Conservation (phyloP, 2,888 invertebrate species). For the Agriopis aurantiaria region DNA sequence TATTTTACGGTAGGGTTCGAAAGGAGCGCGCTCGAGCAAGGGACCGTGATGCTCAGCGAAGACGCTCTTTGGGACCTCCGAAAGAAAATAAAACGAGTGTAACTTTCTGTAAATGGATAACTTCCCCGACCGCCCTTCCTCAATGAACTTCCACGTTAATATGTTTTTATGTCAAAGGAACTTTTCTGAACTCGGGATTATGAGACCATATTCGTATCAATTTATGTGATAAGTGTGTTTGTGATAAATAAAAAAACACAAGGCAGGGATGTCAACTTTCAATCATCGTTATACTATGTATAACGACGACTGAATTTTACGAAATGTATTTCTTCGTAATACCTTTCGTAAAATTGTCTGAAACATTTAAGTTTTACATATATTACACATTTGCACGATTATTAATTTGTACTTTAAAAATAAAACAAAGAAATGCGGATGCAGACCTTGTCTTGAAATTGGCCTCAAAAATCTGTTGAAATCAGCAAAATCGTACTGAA, state of each 20-base stretch:
- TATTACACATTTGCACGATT: too few species aligned
- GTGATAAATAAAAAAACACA: background rate
- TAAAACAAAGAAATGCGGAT: background rate
- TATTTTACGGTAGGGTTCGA: conserved; percentile 84
- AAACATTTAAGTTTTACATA: too few species aligned
- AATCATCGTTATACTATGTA: too few species aligned
- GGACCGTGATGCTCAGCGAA: conserved; percentile 73
- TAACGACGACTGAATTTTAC: too few species aligned
- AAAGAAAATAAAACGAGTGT: conserved; percentile 82
- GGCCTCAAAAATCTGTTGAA: conserved; percentile 23
- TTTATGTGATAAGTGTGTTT: conserved; percentile 6
- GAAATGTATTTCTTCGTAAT: background rate
- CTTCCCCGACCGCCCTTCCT: conserved; percentile 73
- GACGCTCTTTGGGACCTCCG: conserved; percentile 74
- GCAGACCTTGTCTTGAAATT: background rate
- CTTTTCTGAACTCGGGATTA: conserved; percentile 39
- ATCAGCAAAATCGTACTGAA: conserved; percentile 48
- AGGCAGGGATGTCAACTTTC: background rate
- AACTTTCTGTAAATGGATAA: conserved; percentile 82
- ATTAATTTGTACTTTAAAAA: background rate
- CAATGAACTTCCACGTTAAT: conserved; percentile 74
- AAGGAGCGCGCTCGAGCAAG: conserved; percentile 72
- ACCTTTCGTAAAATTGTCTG: background rate
- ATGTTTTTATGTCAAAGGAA: conserved; percentile 49
- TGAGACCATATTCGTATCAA: conserved; percentile 12